Conservation (phyloP, 2,888 invertebrate species). For the Caenorhabditis sp. region DNA sequence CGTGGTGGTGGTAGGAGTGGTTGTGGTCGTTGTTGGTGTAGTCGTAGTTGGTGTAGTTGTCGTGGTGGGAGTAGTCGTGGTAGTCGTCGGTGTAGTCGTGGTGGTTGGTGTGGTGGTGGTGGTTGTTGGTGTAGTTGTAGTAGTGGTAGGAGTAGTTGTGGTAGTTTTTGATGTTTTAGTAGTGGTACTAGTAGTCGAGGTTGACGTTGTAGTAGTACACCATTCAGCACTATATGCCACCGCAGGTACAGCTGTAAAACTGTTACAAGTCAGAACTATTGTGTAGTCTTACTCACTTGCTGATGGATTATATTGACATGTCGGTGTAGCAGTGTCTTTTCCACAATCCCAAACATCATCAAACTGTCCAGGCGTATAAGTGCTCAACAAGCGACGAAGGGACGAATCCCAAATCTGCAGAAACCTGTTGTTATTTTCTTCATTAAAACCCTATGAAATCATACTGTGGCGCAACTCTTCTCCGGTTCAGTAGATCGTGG, state of each 20-base stretch:
- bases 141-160: conserved; percentile 17
- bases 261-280: background rate
- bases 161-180: conserved; percentile 4
- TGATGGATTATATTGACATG: conserved; percentile 24
- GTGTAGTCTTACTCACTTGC: conserved; percentile 11
- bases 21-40: conserved; percentile 4
- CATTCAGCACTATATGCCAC: background rate
- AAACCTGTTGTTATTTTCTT: background rate
- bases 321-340: conserved; percentile 23
- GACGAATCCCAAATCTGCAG: conserved; percentile 14
- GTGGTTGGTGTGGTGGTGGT: conserved; percentile 9
- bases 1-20: background rate
- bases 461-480: conserved; percentile 22
- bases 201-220: background rate
- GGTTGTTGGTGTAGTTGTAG: conserved; percentile 15
- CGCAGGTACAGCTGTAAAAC: background rate
- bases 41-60: conserved; percentile 12
- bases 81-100: conserved; percentile 9
- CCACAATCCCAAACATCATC: conserved; percentile 39
- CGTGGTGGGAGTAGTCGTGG: background rate
- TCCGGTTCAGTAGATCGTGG: conserved; percentile 18
- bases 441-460: background rate
- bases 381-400: conserved; percentile 2
- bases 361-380: conserved; percentile 22
- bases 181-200: background rate